phyloP scores from a whole-genome alignment of 1,140 invertebrate genomes.

The Drosophila insularis region DNA sequence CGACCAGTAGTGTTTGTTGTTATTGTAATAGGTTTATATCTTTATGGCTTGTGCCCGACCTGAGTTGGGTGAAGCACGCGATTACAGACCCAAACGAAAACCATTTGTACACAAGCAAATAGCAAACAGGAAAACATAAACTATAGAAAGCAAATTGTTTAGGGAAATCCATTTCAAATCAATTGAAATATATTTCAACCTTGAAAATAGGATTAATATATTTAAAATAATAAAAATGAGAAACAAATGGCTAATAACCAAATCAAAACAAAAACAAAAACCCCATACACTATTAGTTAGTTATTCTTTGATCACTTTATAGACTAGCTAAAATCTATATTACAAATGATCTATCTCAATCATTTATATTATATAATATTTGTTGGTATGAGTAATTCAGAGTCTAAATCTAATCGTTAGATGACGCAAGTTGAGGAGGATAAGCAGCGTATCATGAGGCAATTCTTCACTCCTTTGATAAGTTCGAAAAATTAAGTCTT shows the following conservation, averaged over 20 bases:
- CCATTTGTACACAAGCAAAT: slow-evolving; percentile 38
- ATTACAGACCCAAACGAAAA: slow-evolving; percentile 47
- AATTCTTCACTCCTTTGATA: not conserved
- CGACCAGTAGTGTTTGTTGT: slow-evolving; percentile 17
- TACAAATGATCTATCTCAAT: no score
- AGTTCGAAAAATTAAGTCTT: not conserved
- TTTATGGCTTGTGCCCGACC: slow-evolving; percentile 55
- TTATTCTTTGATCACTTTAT: no score
- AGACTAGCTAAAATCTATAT: no score
- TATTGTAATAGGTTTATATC: slow-evolving; percentile 62
- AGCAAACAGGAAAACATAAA: slow-evolving; percentile 1
- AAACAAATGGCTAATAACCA: no score
- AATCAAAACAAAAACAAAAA: no score
- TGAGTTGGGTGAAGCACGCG: slow-evolving; percentile 47
- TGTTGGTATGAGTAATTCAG: not conserved
- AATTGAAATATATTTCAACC: no score
- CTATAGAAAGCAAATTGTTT: not conserved
- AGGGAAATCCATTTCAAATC: not conserved
- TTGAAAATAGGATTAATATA: no score
- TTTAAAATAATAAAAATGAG: no score
- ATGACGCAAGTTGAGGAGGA: not conserved
- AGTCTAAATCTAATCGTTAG: not conserved
- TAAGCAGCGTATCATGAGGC: not conserved
- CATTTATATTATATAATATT: no score
- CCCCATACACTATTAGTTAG: no score